These are phyloP conservation scores for Dinomys branickii DNA, from an alignment of 2,113 vertebrate genomes.

Conservation along the genomic window DNA sequence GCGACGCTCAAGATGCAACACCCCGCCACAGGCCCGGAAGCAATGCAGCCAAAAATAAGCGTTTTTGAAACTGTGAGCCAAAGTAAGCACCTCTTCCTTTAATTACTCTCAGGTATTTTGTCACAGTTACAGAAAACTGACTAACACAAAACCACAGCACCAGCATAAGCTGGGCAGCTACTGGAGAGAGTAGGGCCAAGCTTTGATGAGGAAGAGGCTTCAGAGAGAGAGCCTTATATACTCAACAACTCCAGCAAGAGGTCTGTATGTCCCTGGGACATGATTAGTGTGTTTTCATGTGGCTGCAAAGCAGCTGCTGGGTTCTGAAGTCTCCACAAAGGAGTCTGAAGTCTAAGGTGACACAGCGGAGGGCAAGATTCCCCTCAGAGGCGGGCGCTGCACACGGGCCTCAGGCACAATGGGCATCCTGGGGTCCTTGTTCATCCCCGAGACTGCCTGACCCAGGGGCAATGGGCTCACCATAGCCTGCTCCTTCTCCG, in stretches of 20 bases:
- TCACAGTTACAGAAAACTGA: not conserved
- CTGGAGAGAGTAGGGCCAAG: not conserved
- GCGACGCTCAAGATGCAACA: not conserved
- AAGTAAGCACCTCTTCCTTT: not conserved
- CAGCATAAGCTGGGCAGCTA: not conserved
- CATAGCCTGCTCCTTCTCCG: not conserved
- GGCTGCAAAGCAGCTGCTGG: too few species aligned
- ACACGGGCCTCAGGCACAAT: accelerated
- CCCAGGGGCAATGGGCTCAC: not conserved
- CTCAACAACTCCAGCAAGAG: not conserved
- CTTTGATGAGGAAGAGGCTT: not conserved
- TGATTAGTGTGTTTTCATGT: not conserved
- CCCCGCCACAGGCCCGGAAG: not conserved
- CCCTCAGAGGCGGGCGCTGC: accelerated
- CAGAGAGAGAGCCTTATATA: not conserved
- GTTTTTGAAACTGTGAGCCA: not conserved
- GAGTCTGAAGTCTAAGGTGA: not conserved
- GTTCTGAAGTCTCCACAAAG: too few species aligned
- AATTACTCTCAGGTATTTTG: not conserved
- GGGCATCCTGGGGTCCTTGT: accelerated
- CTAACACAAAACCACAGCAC: not conserved
- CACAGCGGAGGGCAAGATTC: not conserved
- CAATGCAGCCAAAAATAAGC: not conserved
- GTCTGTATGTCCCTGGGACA: not conserved
- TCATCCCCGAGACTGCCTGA: not conserved